These are phyloP conservation scores for Hyppa rectilinea DNA, from an alignment of 2,888 invertebrate genomes.

Conservation along the genomic window DNA sequence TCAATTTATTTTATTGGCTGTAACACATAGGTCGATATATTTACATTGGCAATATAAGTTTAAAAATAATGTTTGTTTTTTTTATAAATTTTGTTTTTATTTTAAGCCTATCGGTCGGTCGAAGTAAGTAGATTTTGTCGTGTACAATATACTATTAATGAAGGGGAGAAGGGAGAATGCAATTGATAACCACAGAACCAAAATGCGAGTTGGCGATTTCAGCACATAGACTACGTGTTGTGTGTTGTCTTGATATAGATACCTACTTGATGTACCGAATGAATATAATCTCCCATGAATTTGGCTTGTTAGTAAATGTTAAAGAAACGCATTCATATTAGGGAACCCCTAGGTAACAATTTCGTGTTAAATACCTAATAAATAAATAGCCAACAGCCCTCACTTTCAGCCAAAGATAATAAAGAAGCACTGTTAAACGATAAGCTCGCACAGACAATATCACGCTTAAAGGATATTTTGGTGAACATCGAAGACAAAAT, in stretches of 20 bases:
- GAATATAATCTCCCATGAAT: not conserved
- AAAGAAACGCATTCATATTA: too few relatives aligned
- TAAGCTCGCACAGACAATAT: slow-evolving; percentile 12
- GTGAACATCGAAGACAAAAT: slow-evolving; percentile 14
- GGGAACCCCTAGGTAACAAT: too few relatives aligned
- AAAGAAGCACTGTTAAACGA: not conserved
- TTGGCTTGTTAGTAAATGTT: not conserved
- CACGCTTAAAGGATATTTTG: slow-evolving; percentile 12
- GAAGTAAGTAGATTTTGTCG: slow-evolving; percentile 25
- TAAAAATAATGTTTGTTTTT: slow-evolving; percentile 26
- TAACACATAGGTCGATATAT: not conserved
- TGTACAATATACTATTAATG: not conserved
- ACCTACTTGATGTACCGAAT: not conserved
- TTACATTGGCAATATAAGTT: not conserved
- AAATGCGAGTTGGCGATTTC: too few relatives aligned
- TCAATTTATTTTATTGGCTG: slow-evolving; percentile 23
- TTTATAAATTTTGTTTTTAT: slow-evolving; percentile 9
- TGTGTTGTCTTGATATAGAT: not conserved
- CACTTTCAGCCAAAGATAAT: slow-evolving; percentile 15
- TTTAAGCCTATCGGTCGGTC: slow-evolving; percentile 7
- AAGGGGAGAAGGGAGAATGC: too few relatives aligned
- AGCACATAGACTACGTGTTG: not conserved
- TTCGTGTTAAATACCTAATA: too few relatives aligned
- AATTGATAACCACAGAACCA: too few relatives aligned
- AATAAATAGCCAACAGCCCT: not conserved